Conservation (phyloP, 2,888 invertebrate genomes). For the Rhabditophanes sp. region DNA sequence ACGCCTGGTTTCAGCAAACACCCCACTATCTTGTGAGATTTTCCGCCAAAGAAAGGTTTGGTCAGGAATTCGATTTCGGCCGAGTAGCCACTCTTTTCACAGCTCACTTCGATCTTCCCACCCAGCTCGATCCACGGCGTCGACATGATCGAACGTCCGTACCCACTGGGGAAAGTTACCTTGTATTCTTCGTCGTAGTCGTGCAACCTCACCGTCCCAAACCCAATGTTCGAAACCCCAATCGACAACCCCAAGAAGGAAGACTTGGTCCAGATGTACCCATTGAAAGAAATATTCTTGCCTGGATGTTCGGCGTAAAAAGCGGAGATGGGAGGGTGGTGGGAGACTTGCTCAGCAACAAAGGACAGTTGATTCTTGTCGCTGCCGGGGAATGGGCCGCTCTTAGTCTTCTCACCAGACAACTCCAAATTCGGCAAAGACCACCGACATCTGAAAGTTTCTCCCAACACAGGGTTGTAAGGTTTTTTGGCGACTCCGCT, state of each 20-base stretch:
- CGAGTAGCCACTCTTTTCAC: slow-evolving; percentile 72
- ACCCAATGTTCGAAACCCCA: slow-evolving; percentile 76
- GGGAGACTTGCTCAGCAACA: slow-evolving; percentile 83
- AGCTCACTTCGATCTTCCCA: slow-evolving; percentile 72
- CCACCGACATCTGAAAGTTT: slow-evolving; percentile 58
- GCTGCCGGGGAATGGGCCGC: slow-evolving; percentile 70
- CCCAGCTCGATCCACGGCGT: slow-evolving; percentile 98
- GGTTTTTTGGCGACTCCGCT: slow-evolving; percentile 94
- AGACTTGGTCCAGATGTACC: slow-evolving; percentile 96
- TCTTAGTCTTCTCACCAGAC: slow-evolving; percentile 20
- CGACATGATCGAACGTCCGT: slow-evolving; percentile 84
- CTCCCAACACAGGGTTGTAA: slow-evolving; percentile 92
- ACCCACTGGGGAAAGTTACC: slow-evolving; percentile 91
- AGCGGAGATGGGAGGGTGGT: slow-evolving; percentile 95
- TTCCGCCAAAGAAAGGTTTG: slow-evolving; percentile 51
- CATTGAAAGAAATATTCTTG: slow-evolving; percentile 75
- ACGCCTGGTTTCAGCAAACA: slow-evolving; percentile 25
- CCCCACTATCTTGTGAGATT: slow-evolving; percentile 34
- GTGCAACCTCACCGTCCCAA: slow-evolving; percentile 72
- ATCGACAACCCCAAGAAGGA: slow-evolving; percentile 86
- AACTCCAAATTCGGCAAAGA: slow-evolving; percentile 19
- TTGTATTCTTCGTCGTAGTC: slow-evolving; percentile 83
- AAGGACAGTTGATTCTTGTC: slow-evolving; percentile 70
- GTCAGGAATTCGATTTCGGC: slow-evolving; percentile 86
- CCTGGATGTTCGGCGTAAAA: slow-evolving; percentile 92